Evolutionary conservation across 1,140 invertebrate genomes (phyloP).

Genomic region (Hestina assimilis): DNA sequence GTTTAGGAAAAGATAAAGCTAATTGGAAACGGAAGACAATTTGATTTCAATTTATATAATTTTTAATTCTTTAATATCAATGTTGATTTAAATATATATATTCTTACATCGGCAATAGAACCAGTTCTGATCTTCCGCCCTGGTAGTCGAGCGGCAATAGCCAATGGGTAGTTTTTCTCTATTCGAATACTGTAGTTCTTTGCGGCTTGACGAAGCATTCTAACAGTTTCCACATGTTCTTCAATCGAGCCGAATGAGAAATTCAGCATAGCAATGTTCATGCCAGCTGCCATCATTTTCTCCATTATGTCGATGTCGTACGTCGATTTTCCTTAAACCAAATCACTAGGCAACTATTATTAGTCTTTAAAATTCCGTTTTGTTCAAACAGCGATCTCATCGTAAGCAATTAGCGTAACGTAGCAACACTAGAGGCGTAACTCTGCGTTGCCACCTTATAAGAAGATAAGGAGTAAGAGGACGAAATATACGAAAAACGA

Average conservation of each 20-base stretch:
- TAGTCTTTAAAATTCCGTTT: background rate
- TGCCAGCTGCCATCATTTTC: conserved; percentile 88
- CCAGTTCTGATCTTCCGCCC: conserved; percentile 91
- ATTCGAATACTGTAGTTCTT: conserved; percentile 79
- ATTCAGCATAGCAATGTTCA: conserved; percentile 90
- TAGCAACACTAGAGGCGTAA: too few relatives aligned
- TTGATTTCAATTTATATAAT: background rate
- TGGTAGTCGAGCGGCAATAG: conserved; percentile 86
- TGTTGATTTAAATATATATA: too few relatives aligned
- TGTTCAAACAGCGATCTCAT: too few relatives aligned
- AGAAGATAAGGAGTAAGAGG: background rate
- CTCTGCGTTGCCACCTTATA: too few relatives aligned
- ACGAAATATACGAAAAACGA: background rate
- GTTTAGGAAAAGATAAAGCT: too few relatives aligned
- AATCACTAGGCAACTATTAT: background rate
- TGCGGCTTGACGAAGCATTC: conserved; percentile 82
- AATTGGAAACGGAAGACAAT: too few relatives aligned
- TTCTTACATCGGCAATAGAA: conserved; percentile 81
- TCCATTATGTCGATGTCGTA: conserved; percentile 74
- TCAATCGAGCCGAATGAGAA: conserved; percentile 87
- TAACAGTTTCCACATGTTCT: conserved; percentile 83
- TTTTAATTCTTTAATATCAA: background rate
- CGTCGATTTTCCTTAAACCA: conserved; percentile 56
- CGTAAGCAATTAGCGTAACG: too few relatives aligned
- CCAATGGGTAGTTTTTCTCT: conserved; percentile 82